Base-by-base conservation (phyloP, 2,797 vertebrate species). In the Sorex maritimensis region DNA sequence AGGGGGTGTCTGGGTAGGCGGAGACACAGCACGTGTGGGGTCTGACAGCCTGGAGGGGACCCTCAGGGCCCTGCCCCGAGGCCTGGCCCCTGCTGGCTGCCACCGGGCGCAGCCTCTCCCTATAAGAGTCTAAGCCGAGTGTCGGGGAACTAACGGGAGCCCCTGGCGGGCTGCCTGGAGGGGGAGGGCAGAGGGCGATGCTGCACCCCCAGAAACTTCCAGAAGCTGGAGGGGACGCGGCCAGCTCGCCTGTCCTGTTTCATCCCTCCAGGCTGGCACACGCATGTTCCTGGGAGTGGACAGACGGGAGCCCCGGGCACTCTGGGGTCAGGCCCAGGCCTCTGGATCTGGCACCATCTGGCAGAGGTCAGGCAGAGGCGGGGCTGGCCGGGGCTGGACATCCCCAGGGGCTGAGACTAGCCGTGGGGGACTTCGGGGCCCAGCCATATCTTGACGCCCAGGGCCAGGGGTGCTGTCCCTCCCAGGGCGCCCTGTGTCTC, bases 91-190 rank as follows among this genome's bases (percentile, higher is more conserved):
- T 1, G 0, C 28, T 1, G 3, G 58, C 74, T 23, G 28, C 14
- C 1, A 0, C 12, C 65, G 3, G n/a, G 6, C 68, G n/a, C 71
- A 9, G 7, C 80, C 72, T 84, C 81, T 79, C 17, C 92, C 86
- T 94, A 38, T 61, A 85, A 93, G 86, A 83, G 30, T 73, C 30
- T n/a, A 41, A 23, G 74, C 21, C 4, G 83, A 55, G 38, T 55
- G 69, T n/a, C 91, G 77, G 72, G 61, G 69, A 82, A 78, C 83
- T 55, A 49, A 91, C 84, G 41, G 52, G 38, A 46, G 26, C 65
- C 30, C n/a, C 12, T 41, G 5, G 49, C 65, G 2, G 63, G 73
- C 2, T 26, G 75, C 81, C 44, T 65, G 71, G 28, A 2, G 0
- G 26, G 84, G n/a, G 9, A 4, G 15, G 73, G 5, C 2, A 9